phyloP scores from a whole-genome alignment of 2,888 invertebrate species.

The Tryphoninae sp. region DNA sequence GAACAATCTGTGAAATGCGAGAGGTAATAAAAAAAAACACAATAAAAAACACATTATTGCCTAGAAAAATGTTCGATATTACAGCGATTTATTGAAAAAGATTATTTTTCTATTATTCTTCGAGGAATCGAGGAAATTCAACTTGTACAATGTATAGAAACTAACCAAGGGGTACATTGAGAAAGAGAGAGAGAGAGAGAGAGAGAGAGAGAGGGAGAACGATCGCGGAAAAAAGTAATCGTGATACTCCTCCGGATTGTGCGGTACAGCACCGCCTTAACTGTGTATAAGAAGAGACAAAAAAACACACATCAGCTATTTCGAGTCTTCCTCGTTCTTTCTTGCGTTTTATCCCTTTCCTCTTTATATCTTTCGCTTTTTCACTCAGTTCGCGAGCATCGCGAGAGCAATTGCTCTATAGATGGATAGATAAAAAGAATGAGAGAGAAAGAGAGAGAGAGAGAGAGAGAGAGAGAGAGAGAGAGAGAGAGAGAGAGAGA shows the following conservation, averaged over 20 bases:
- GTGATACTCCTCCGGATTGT: conserved; percentile 15
- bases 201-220: conserved; percentile 12
- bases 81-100: conserved; percentile 27
- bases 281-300: not conserved
- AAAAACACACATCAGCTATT: not conserved
- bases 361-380: conserved; percentile 48
- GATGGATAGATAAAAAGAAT: conserved; percentile 15
- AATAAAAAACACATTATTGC: conserved; percentile 9
- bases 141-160: conserved; percentile 8
- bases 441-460: conserved; percentile 1
- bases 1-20: too few species aligned
- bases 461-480: not conserved
- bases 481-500: not conserved
- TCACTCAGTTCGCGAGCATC: conserved; percentile 49
- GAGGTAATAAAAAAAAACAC: not conserved
- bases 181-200: conserved; percentile 17
- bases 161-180: not conserved
- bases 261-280: conserved; percentile 1
- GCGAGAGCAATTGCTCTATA: conserved; percentile 20
- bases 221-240: conserved; percentile 26
- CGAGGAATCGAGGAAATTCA: conserved; percentile 41
- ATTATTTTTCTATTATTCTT: conserved; percentile 51
- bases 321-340: conserved; percentile 20
- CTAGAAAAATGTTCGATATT: conserved; percentile 17
- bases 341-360: conserved; percentile 22